Percentiles rank a stretch among this genome's conserved stretches.
Conservation (phyloP, 2,888 invertebrate genomes). For the Lepidocyrtinus sp. region DNA sequence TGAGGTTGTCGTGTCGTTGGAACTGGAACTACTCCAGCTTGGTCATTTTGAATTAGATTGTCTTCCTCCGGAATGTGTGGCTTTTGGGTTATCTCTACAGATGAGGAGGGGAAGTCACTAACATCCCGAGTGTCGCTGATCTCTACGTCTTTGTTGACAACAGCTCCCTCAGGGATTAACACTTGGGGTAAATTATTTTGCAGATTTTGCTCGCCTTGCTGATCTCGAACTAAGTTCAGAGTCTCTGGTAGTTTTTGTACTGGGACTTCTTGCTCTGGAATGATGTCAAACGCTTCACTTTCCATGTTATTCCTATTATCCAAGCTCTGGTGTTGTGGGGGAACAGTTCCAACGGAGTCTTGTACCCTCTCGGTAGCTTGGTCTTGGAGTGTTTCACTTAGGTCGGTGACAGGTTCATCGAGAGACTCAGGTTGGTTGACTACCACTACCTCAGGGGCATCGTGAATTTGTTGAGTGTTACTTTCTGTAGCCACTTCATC, state of each 20-base stretch:
- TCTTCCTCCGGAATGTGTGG: background rate
- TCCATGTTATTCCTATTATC: too few species aligned
- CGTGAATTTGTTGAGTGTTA: too few species aligned
- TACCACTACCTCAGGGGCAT: background rate
- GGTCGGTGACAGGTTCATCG: background rate
- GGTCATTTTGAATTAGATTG: background rate
- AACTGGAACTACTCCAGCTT: background rate
- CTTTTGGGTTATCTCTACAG: conserved; percentile 2
- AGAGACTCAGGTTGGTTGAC: background rate
- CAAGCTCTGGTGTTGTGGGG: too few species aligned
- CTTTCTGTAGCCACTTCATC: too few species aligned
- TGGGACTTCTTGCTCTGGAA: conserved; percentile 39
- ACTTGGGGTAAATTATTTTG: too few species aligned
- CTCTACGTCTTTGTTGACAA: conserved; percentile 8
- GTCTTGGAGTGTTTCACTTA: background rate
- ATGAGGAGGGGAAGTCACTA: background rate
- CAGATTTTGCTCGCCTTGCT: background rate
- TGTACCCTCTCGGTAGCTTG: background rate
- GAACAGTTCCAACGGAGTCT: background rate
- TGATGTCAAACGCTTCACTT: conserved; percentile 28
- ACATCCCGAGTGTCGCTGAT: conserved; percentile 38
- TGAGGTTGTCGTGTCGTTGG: too few species aligned
- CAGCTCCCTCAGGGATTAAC: background rate
- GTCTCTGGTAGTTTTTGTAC: conserved; percentile 41
- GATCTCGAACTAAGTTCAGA: conserved; percentile 29